These are phyloP conservation scores for Cotesia chilonis DNA, from an alignment of 1,140 invertebrate species.

Conservation along the genomic window DNA sequence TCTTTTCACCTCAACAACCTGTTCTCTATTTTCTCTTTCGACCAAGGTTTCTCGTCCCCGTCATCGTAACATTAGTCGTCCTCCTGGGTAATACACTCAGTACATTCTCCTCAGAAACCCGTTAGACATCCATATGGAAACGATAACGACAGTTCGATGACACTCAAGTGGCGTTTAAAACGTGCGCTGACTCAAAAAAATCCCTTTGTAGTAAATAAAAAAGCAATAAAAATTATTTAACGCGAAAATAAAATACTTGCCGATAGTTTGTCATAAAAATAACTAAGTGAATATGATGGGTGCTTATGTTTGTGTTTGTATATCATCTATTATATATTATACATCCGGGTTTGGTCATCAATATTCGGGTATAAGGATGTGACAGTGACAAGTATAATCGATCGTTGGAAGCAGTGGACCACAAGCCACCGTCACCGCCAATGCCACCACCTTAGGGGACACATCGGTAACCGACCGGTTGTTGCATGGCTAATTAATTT, in stretches of 20 bases:
- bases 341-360: background rate
- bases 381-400: slow-evolving; percentile 27
- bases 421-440: slow-evolving; percentile 35
- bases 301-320: background rate
- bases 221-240: too few relatives aligned
- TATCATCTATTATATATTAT: background rate
- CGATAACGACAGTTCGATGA: too few relatives aligned
- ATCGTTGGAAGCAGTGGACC: slow-evolving; percentile 32
- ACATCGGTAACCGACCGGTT: slow-evolving; percentile 52
- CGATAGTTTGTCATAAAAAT: too few relatives aligned
- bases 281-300: background rate
- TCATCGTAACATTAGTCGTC: background rate
- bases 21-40: slow-evolving; percentile 10
- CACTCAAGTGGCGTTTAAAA: too few relatives aligned
- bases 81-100: too few relatives aligned
- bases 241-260: too few relatives aligned
- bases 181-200: too few relatives aligned
- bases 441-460: slow-evolving; percentile 45
- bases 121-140: too few relatives aligned
- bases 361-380: background rate
- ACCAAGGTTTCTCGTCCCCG: background rate
- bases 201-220: too few relatives aligned
- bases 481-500: slow-evolving; percentile 56
- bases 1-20: slow-evolving; percentile 20
- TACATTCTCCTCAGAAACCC: too few relatives aligned